A percentile compares a stretch with the other conserved stretches of the same genome.
Evolutionary conservation across 1,140 invertebrate species (phyloP).

Genomic region (Parapsyche elsis): DNA sequence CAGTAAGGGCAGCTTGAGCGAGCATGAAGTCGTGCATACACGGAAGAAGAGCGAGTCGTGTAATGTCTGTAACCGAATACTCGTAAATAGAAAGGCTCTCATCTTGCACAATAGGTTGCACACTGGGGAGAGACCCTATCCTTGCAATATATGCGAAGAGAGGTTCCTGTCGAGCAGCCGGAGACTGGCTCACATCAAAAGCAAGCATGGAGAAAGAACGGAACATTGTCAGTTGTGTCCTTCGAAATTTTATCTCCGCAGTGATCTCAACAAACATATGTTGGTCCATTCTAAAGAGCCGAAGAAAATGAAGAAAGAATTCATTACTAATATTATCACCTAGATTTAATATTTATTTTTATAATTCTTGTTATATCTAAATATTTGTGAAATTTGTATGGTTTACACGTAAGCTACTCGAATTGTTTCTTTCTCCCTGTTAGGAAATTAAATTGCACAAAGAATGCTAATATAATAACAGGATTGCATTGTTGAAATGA

Average conservation of each 20-base stretch:
- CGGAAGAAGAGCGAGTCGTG: constrained; percentile 64
- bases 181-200: constrained; percentile 62
- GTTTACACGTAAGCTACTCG: too few species aligned
- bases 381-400: too few species aligned
- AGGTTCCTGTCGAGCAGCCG: constrained; percentile 64
- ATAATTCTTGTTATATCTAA: too few species aligned
- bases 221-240: constrained; percentile 42
- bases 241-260: constrained; percentile 44
- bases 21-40: constrained; percentile 65
- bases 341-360: background rate
- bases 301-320: constrained; percentile 22
- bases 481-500: too few species aligned
- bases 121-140: constrained; percentile 82
- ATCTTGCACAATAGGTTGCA: constrained; percentile 68
- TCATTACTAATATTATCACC: background rate
- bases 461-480: too few species aligned
- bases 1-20: constrained; percentile 62
- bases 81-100: constrained; percentile 64
- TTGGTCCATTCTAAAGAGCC: constrained; percentile 38
- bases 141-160: constrained; percentile 76
- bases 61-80: constrained; percentile 63
- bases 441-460: too few species aligned
- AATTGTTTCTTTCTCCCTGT: too few species aligned
- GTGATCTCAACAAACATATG: constrained; percentile 49
- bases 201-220: constrained; percentile 61